Base-by-base conservation (phyloP, 64 coral and sea anemone genomes). In the Anthopleura sola region DNA sequence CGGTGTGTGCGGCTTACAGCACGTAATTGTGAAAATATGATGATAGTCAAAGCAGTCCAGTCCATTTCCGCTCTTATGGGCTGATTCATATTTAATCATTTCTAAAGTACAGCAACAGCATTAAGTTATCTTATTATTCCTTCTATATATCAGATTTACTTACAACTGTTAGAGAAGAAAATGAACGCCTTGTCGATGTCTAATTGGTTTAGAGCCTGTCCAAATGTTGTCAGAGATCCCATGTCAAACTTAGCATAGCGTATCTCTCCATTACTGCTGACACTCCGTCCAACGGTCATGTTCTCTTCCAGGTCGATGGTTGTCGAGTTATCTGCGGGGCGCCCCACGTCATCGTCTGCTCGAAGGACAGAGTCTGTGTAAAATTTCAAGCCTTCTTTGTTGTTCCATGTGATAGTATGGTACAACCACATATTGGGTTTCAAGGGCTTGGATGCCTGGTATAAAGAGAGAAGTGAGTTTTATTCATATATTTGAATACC, bases 141-240 rank as follows among this genome's bases (percentile, higher is more conserved):
- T n/a, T n/a, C n/a, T 44, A 44, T 8, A 44, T 8, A 44, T 44
- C 40, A 3, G 40, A 0, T 44, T 58, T n/a, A 95, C 93, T 95
- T 78, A 95, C 94, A 54, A 5, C 94, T 86, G 50, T 87, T 90
- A 86, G 89, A 96, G 75, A 96, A 96, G 78, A 96, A 96, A 5
- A 96, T 96, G 47, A 92, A 96, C 4, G 94, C 90, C 16, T 90
- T 86, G 56, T 96, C 60, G 6, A 96, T 89, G 28, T 96, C 94
- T 44, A 88, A 87, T 74, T 96, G 87, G 33, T 75, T 37, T 47
- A 96, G 82, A 75, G 74, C 51, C 28, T 89, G 87, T 12, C 77
- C 94, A 87, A 96, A 96, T 29, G 91, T 90, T 37, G 90, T 96
- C 18, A 96, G 57, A 24, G 94, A 96, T 7, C 90, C 90, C 84